Base-by-base conservation (phyloP, 2,113 vertebrate genomes). In the Salvelinus namaycush region DNA sequence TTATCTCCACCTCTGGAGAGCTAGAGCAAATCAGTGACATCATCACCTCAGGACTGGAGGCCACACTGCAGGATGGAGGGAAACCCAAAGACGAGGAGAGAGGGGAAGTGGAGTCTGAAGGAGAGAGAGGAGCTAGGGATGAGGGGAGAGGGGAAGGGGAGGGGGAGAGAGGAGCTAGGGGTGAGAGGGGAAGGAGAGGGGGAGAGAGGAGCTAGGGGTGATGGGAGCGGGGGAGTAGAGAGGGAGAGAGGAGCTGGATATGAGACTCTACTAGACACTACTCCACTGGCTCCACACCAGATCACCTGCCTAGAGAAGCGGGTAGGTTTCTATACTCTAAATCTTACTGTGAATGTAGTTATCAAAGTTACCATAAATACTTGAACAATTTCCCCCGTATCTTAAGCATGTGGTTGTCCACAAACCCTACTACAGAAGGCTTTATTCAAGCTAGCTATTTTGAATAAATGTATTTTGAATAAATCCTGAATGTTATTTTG, bases 251-350 rank as follows among this genome's bases (percentile, higher is more conserved):
- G 39, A 39, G 39, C 39, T 39, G 34, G 34, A 39, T 8, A 39
- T 39, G 39, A 82, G 31, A 75, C 29, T 16, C 12, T 20, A 12
- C 22, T n/a, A 24, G 39, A 24, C 22, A 66, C 62, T 14, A 73
- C 81, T 6, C 72, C 74, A 70, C 62, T 11, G 6, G 84, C 76
- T 68, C 68, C 80, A n/a, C 26, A 68, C 44, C 77, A 87, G 31
- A 74, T 89, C 51, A 24, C 66, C 54, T 34, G 5, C 44, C 80
- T 91, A 2, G 72, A 91, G 57, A 75, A 87, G 70, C 84, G 85
- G 90, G 90, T 91, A 83, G 22, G 49, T 18, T 57, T 76, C 65
- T 24, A 49, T 66, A 9, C 2, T 18, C 68, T 48, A 12, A 26
- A 48, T 54, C 3, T 5, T 68, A n/a, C 7, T 68, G 13, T 6